These are phyloP conservation scores for Megathymus violae DNA, from an alignment of 1,140 invertebrate species.

Conservation along the genomic window DNA sequence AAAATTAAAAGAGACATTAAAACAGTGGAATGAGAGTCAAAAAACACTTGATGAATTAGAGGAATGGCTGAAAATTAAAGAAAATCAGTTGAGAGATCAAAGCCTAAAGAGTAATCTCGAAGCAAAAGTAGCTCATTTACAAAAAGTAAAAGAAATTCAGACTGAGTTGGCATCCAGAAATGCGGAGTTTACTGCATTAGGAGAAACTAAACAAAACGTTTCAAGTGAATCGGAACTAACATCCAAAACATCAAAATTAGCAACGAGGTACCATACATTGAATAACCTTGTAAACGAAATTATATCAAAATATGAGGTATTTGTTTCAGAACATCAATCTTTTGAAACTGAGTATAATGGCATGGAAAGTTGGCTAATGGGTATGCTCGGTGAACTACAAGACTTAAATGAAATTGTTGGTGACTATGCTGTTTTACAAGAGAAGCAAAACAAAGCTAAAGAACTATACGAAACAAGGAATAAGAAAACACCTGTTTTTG, in stretches of 20 bases:
- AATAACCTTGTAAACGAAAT: slow-evolving; percentile 93
- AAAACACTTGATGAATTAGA: slow-evolving; percentile 90
- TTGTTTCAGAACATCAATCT: slow-evolving; percentile 92
- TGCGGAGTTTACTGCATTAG: slow-evolving; percentile 88
- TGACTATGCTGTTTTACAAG: slow-evolving; percentile 93
- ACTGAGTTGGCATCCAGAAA: slow-evolving; percentile 89
- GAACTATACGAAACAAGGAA: slow-evolving; percentile 92
- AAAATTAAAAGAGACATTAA: slow-evolving; percentile 88
- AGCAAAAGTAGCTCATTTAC: slow-evolving; percentile 91
- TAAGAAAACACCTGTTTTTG: slow-evolving; percentile 92
- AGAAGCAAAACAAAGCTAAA: slow-evolving; percentile 92
- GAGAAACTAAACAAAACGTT: slow-evolving; percentile 88
- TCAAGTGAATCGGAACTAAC: slow-evolving; percentile 91
- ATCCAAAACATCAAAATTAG: slow-evolving; percentile 90
- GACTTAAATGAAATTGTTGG: slow-evolving; percentile 94
- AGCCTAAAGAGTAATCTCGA: slow-evolving; percentile 93
- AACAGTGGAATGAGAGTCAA: slow-evolving; percentile 92
- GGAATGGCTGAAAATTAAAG: slow-evolving; percentile 93
- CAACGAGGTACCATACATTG: slow-evolving; percentile 92
- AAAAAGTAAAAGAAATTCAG: slow-evolving; percentile 90
- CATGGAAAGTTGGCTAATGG: slow-evolving; percentile 90
- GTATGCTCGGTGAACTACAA: slow-evolving; percentile 88
- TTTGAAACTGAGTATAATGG: slow-evolving; percentile 92
- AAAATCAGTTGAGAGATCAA: slow-evolving; percentile 94
- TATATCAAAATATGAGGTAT: slow-evolving; percentile 91